Base-by-base conservation (phyloP, 2,797 vertebrate species). In the Coregonus sp. region DNA sequence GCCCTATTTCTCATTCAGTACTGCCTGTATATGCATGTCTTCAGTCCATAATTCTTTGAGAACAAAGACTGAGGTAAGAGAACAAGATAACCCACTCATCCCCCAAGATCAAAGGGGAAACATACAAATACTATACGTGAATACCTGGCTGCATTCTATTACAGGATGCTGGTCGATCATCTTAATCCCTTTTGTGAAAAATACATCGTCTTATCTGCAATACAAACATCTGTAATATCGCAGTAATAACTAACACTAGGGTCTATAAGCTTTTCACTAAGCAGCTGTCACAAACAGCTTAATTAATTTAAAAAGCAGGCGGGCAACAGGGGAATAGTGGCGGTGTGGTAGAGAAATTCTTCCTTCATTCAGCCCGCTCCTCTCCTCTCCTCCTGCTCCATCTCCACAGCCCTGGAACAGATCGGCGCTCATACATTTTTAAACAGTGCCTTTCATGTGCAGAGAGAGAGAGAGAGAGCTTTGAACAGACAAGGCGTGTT, bases 371-470 rank as follows among this genome's bases (percentile, higher is more conserved):
- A 2, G 6, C 50, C 56, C 18, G 16, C 56, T 61, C 56, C 18
- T 4, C 56, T 20, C 56, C 4, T 66, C 85, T 87, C 85, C 89
- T 92, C 88, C 89, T 88, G 87, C 89, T 93, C 87, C 91, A 90
- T 78, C 87, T 90, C 92, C 87, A 85, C 20, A 68, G 54, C 54
- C 16, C 54, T 59, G 91, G 92, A 66, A 93, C 92, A 89, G 84
- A 91, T 78, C 91, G 92, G 91, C 2, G 87, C 90, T 89, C 88
- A 91, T 95, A 90, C 91, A 94, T 94, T 94, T 96, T 96, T 95
- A 94, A 95, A 95, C 85, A 87, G 0, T 25, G 59, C 81, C 91
- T 95, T 95, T 95, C 92, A 92, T 92, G 91, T 92, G 91, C 33
- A 25, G 61, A 65, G 61, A 29, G 56, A 85, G 89, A 90, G 90